These are phyloP conservation scores for Psittacula derbiana DNA, from an alignment of 2,797 vertebrate genomes.

Conservation along the genomic window DNA sequence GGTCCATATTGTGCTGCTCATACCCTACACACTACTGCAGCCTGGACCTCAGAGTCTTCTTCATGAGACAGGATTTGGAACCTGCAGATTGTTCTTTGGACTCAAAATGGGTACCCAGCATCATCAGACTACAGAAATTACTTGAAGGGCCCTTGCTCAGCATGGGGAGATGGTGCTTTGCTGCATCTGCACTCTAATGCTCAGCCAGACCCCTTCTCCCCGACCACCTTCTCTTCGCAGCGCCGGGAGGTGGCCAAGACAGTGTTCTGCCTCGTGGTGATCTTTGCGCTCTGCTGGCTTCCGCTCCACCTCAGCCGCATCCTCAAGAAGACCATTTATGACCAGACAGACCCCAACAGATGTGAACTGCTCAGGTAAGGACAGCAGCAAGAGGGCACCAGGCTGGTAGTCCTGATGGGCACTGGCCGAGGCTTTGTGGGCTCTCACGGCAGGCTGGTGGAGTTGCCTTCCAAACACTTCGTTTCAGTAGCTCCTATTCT, in stretches of 20 bases:
- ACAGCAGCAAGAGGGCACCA: accelerated
- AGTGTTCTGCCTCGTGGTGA: slow-evolving; percentile 89
- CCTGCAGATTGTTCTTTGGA: background rate
- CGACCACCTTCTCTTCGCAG: background rate
- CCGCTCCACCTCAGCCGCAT: slow-evolving; percentile 90
- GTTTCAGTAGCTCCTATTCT: background rate
- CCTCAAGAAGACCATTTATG: slow-evolving; percentile 87
- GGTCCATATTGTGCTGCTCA: background rate
- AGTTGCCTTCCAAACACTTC: background rate
- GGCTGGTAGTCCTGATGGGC: background rate
- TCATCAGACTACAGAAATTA: background rate
- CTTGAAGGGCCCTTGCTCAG: background rate
- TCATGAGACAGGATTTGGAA: accelerated
- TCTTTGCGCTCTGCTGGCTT: slow-evolving; percentile 90
- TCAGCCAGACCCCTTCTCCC: background rate
- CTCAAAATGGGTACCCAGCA: background rate
- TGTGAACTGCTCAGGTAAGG: slow-evolving; percentile 88
- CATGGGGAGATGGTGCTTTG: background rate
- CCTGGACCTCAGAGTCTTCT: background rate
- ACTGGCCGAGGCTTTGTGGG: background rate
- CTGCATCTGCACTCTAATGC: accelerated
- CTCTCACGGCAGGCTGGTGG: background rate
- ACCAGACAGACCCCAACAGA: slow-evolving; percentile 83
- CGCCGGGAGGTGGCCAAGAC: slow-evolving; percentile 87
- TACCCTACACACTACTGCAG: background rate